A percentile compares a stretch with the other conserved stretches of the same genome.
Evolutionary conservation across 1,140 invertebrate species (phyloP).

Genomic region (Temnothorax nylanderi): DNA sequence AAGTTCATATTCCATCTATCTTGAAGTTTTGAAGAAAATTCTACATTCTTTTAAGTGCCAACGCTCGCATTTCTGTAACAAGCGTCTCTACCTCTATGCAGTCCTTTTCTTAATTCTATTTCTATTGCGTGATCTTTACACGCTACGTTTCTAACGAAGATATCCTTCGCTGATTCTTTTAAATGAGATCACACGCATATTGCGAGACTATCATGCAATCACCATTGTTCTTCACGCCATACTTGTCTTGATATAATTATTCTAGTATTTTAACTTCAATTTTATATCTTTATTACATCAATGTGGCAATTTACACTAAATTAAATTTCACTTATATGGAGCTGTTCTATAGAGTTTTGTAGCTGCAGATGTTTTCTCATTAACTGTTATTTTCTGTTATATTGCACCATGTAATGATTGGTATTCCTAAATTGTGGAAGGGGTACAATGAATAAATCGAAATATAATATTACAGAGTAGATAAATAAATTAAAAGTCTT

Average conservation of each 20-base stretch:
- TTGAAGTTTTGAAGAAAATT: neutral
- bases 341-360: neutral
- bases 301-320: constrained; percentile 2
- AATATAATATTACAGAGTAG: neutral
- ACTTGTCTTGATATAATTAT: constrained; percentile 23
- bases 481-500: neutral
- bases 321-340: constrained; percentile 12
- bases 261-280: neutral
- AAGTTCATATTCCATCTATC: neutral
- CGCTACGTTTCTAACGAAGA: constrained; percentile 22
- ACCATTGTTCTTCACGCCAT: constrained; percentile 12
- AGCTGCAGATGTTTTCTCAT: neutral
- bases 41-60: neutral
- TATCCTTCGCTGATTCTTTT: constrained; percentile 12
- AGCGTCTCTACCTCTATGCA: neutral
- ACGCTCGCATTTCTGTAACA: neutral
- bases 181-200: constrained; percentile 18
- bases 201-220: constrained; percentile 17
- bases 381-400: constrained; percentile 7
- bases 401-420: neutral
- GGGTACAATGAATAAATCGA: neutral
- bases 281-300: constrained; percentile 27
- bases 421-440: neutral
- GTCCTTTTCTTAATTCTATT: constrained; percentile 2
- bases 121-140: neutral